Evolutionary conservation across 2,797 vertebrate species (phyloP), one percentile per base, ranked within the genome.

Genomic region (Lutjanus argentimaculatus): DNA sequence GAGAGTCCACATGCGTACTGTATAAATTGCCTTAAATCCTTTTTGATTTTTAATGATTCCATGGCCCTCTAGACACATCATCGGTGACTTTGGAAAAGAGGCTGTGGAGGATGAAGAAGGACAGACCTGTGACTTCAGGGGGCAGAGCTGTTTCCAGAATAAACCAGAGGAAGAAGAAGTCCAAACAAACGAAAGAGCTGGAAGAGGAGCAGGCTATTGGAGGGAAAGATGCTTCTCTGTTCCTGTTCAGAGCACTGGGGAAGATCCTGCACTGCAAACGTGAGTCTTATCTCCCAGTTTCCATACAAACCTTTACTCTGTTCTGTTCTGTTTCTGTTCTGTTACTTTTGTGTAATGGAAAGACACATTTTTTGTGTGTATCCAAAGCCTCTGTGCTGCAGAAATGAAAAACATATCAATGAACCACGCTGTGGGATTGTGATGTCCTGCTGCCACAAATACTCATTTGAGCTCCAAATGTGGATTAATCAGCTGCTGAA

Each of bases 211-310:
- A 95, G 90, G 92, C 97, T 12, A 95, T 99, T 55, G 98, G 98
- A 82, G 96, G 97, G 80, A 99, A 97, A 91, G 98, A 99, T 84
- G 93, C 95, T 17, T 97, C 97, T 46, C 96, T 99, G 48, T 99
- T 99, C 85, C 96, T 99, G 72, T 99, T 99, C 92, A 95, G 98
- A 94, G 98, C 98, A 17, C 90, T 99, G 87, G 98, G 98, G 16
- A 99, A 98, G 92, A 97, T 99, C 88, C 93, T 99, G 17, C 97
- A 99, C 91, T 97, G 97, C 93, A 99, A 99, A 97, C 96, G 98
- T 99, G 95, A 97, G 97, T 90, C 11, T 2, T 25, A 43, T 56
- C 16, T 57, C 30, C n/a, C 4, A 3, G 42, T 21, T 36, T 58
- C 8, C 4, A 55, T 21, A 16, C 7, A 52, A 52, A 9, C 30